phyloP scores from a whole-genome alignment of 2,113 vertebrate genomes.

The Myotis brandtii region DNA sequence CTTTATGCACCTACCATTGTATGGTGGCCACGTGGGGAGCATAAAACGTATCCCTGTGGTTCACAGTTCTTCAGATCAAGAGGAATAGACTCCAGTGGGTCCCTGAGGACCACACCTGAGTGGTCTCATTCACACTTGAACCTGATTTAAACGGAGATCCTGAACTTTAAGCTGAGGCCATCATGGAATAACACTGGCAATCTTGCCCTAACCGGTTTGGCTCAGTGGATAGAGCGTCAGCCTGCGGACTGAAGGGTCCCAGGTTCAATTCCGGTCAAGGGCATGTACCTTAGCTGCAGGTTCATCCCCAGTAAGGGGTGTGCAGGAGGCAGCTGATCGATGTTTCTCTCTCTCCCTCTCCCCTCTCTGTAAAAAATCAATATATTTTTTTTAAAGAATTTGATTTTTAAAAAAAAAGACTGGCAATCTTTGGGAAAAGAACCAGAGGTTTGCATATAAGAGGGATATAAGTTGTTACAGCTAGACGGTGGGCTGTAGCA shows the following conservation, averaged over 20 bases:
- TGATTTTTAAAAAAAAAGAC: too few relatives aligned
- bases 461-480: not conserved
- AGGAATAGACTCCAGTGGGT: not conserved
- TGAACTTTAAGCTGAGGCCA: not conserved
- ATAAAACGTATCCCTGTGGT: not conserved
- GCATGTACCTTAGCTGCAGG: too few relatives aligned
- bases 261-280: too few relatives aligned
- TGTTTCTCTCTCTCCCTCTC: too few relatives aligned
- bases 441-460: not conserved
- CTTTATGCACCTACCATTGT: not conserved
- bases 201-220: too few relatives aligned
- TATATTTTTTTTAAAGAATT: too few relatives aligned
- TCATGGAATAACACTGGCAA: not conserved
- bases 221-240: too few relatives aligned
- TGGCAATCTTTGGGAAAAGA: not conserved
- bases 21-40: not conserved
- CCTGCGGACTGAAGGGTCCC: too few relatives aligned
- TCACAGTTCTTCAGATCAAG: not conserved
- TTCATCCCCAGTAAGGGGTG: too few relatives aligned
- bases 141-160: not conserved
- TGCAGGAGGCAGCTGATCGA: too few relatives aligned
- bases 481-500: not conserved
- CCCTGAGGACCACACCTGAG: not conserved
- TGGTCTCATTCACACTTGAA: not conserved
- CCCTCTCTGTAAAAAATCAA: too few relatives aligned